These are phyloP conservation scores for Quiscalus mexicanus DNA, from an alignment of 2,113 vertebrate species.

Conservation along the genomic window DNA sequence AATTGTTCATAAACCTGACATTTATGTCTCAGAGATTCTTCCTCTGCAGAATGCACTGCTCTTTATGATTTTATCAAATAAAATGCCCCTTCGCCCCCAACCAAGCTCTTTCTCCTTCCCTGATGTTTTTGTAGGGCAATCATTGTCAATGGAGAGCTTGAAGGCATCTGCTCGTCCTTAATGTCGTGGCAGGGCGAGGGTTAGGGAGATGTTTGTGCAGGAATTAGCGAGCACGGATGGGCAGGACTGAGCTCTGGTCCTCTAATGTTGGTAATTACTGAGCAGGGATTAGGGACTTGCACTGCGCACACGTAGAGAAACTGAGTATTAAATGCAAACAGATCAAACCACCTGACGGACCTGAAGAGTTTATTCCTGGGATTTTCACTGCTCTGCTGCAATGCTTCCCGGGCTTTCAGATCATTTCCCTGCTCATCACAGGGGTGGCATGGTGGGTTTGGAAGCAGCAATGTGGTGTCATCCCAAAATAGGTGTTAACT, in stretches of 20 bases:
- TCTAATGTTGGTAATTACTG: slow-evolving; percentile 39
- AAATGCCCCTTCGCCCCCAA: slow-evolving; percentile 22
- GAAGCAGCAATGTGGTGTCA: not conserved
- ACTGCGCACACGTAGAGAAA: not conserved
- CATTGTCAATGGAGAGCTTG: not conserved
- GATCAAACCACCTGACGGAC: not conserved
- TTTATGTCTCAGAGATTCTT: slow-evolving; percentile 72
- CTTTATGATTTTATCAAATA: slow-evolving; percentile 75
- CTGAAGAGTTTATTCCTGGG: not conserved
- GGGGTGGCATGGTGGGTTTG: accelerated
- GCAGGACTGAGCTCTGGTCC: not conserved
- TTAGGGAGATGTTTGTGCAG: not conserved
- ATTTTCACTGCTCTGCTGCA: accelerated
- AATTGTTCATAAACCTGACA: slow-evolving; percentile 79
- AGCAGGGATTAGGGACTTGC: slow-evolving; percentile 14
- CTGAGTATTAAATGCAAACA: slow-evolving; percentile 24
- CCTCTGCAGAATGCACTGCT: slow-evolving; percentile 42
- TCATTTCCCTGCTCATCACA: accelerated
- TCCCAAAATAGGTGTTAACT: not conserved
- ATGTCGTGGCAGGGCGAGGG: accelerated
- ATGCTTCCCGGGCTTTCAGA: not conserved
- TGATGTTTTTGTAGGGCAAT: slow-evolving; percentile 5
- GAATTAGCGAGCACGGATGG: not conserved
- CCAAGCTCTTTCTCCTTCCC: slow-evolving; percentile 20
- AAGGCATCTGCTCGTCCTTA: not conserved